Base-by-base conservation (phyloP, 2,888 invertebrate genomes). In the Chaitophorus viminalis region DNA sequence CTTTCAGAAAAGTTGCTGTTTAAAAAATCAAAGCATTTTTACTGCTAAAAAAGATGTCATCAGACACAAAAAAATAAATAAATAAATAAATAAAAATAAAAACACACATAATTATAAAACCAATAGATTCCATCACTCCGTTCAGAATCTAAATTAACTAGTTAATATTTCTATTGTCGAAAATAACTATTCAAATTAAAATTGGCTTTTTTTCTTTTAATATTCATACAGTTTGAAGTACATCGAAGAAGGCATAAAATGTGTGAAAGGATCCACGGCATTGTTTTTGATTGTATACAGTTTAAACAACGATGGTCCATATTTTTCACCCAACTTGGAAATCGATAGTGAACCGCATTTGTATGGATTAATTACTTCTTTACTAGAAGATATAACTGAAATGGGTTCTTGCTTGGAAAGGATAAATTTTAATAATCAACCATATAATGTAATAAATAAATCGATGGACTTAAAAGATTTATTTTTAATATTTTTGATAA, bases 331-430 rank as follows among this genome's bases (percentile, higher is more conserved):
- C 17, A 46, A 79, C 60, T 46, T 87, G 31, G 87, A 81, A 81
- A 81, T 74, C 5, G 60, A 79, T 14, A n/a, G 46, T 17, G 31
- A 81, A 9, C 60, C 79, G 18, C 39, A 74, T 74, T 81, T 87
- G 18, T 65, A 46, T 18, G 81, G 33, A 65, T 79, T 79, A 78
- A 14, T 87, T 21, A 65, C 18, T 74, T 82, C 91, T 31, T 90
- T 91, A 77, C 90, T 90, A 90, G 91, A 91, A 29, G 60, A 74
- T 25, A 81, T 81, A 4, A 33, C 81, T n/a, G 46, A 81, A 60
- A 74, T 81, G 60, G 76, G 70, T 21, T 77, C 36, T 2, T 68
- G 18, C 31, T 72, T 82, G 31, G 77, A 88, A 76, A 83, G 88
- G 18, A 74, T 88, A 14, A 33, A 77, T 52, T 21, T 76, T 21